Evolutionary conservation across 2,113 vertebrate genomes (phyloP), one percentile per base, ranked within the genome.

Genomic region (Serinus canaria): DNA sequence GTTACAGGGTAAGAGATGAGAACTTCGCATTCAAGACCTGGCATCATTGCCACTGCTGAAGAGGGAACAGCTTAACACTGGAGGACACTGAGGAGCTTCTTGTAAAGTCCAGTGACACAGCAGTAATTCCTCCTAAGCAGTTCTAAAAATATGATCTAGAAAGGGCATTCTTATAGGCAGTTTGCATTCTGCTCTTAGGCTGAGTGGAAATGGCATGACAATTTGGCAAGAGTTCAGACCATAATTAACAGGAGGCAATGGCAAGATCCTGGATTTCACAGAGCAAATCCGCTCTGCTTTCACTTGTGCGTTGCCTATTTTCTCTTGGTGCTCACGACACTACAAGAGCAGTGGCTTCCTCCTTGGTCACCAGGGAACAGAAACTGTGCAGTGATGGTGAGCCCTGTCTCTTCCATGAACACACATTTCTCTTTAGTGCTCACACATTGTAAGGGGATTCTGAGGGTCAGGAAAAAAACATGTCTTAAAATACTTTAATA

Each of bases 131-230:
- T 89, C 83, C 87, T 90, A 93, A 94, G 76, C 82, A 94, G 87
- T 86, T 95, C 88, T 96, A 88, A 93, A 96, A 86, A 86, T 92
- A 94, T 83, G 75, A 96, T 72, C 85, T 70, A 83, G 79, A 94
- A 93, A 96, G 92, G 76, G 43, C 85, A 83, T 68, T 77, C 75
- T 83, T 68, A 95, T 7, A 64, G 82, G 75, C 87, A 78, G 83
- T 85, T 90, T 93, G 80, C 73, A 92, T 93, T 92, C 85, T 95
- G 90, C 79, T 94, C 85, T 5, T 14, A 94, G 88, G 92, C 79
- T 72, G 56, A 92, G 72, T 68, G 79, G 82, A 96, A 95, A 86
- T 37, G 79, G 87, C 87, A 86, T 11, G 60, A 92, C 0, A 0
- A 81, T 75, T 88, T 93, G 91, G 95, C 95, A 91, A 31, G 75